These are phyloP conservation scores for Pandemis cinnamomeana DNA, from an alignment of 2,888 invertebrate species.

Conservation along the genomic window DNA sequence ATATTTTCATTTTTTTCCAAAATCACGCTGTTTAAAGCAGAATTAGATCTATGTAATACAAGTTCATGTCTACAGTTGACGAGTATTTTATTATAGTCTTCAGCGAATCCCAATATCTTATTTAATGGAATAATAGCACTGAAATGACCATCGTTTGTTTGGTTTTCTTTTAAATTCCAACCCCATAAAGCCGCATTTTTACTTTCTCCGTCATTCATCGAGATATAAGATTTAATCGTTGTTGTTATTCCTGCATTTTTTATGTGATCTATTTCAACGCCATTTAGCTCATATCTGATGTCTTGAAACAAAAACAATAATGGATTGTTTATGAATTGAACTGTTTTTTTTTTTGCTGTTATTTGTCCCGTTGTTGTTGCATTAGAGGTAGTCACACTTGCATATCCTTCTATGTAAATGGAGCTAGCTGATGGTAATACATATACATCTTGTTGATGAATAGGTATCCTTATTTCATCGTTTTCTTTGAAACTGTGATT, in stretches of 20 bases:
- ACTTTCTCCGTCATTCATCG: slow-evolving; percentile 49
- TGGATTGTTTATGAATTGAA: slow-evolving; percentile 1
- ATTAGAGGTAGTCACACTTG: background rate
- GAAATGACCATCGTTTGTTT: too few species aligned
- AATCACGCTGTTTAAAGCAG: too few species aligned
- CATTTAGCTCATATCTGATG: slow-evolving; percentile 20
- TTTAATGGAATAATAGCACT: too few species aligned
- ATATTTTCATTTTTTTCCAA: too few species aligned
- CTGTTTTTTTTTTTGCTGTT: background rate
- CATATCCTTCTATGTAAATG: slow-evolving; percentile 41
- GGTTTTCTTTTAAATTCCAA: slow-evolving; percentile 41
- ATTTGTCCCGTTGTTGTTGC: background rate
- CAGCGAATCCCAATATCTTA: too few species aligned
- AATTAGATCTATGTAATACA: too few species aligned
- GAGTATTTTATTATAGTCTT: too few species aligned
- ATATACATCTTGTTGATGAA: slow-evolving; percentile 45
- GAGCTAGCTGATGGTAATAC: slow-evolving; percentile 45
- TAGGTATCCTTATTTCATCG: slow-evolving; percentile 46
- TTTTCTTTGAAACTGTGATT: slow-evolving; percentile 39
- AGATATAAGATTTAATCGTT: slow-evolving; percentile 58
- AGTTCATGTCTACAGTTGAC: too few species aligned
- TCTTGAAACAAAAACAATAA: slow-evolving; percentile 17
- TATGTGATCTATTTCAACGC: slow-evolving; percentile 4
- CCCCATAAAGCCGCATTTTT: slow-evolving; percentile 49
- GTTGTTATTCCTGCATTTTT: slow-evolving; percentile 55